Conservation (phyloP, 1,140 invertebrate species). For the Phymorhynchus buccinoides region DNA sequence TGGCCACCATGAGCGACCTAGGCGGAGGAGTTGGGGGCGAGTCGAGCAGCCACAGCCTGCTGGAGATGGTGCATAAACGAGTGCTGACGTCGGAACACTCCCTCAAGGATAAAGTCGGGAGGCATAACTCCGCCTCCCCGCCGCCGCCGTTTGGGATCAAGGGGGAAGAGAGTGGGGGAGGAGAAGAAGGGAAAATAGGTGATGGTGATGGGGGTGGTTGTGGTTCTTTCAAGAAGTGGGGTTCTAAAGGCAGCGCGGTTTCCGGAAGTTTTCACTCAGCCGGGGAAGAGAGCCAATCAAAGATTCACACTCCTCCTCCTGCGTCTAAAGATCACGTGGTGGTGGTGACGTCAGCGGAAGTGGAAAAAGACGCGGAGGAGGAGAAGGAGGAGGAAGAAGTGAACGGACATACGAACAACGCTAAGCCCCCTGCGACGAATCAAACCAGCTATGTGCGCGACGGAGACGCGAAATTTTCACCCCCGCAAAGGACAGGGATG, state of each 20-base stretch:
- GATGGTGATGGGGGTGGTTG: too few relatives aligned
- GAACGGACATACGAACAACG: neutral
- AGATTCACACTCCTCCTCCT: neutral
- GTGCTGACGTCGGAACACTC: neutral
- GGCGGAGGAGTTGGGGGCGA: too few relatives aligned
- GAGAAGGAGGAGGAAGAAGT: neutral
- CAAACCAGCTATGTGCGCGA: neutral
- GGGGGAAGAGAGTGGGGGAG: neutral
- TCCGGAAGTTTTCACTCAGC: neutral
- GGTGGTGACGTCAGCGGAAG: neutral
- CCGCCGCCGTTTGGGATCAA: neutral
- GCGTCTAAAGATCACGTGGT: neutral
- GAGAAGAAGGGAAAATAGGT: too few relatives aligned
- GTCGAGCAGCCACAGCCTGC: neutral
- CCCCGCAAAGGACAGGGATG: neutral
- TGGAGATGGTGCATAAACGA: neutral
- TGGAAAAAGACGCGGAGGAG: neutral
- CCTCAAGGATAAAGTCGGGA: conserved; percentile 6
- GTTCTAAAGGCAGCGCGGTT: neutral
- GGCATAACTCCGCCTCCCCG: neutral
- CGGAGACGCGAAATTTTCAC: neutral
- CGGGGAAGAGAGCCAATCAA: neutral
- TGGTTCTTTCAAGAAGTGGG: neutral
- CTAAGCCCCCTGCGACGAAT: neutral
- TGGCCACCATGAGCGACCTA: conserved; percentile 8